These are phyloP conservation scores for Whitmania pigra DNA, from an alignment of 1,140 invertebrate genomes.

Conservation along the genomic window DNA sequence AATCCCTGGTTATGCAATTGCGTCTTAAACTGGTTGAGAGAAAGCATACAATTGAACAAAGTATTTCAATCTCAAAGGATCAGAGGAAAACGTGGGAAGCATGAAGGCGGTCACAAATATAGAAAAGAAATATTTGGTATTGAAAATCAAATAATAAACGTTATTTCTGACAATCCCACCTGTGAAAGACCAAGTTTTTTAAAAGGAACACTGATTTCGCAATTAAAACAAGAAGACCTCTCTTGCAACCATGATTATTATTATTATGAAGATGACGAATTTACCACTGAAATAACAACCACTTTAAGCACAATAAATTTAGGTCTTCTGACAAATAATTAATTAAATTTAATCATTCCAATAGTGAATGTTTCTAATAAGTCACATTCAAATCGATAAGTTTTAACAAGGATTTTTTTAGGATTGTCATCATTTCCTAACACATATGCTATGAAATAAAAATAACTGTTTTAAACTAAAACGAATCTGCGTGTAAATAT, in stretches of 20 bases:
- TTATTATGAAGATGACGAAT: constrained; percentile 14
- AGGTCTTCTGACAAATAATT: too few relatives aligned
- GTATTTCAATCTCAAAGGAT: neutral
- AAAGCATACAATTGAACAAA: neutral
- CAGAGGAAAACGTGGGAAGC: too few relatives aligned
- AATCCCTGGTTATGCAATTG: constrained; percentile 23
- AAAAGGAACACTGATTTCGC: neutral
- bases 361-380: too few relatives aligned
- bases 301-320: too few relatives aligned
- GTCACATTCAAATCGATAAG: too few relatives aligned
- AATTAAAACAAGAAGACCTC: constrained; percentile 3
- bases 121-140: neutral
- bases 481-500: too few relatives aligned
- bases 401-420: too few relatives aligned
- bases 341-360: too few relatives aligned
- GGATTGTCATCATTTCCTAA: too few relatives aligned
- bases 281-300: neutral
- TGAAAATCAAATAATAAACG: neutral
- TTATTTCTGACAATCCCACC: constrained; percentile 15
- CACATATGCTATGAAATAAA: too few relatives aligned
- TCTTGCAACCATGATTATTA: constrained; percentile 21
- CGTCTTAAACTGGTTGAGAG: constrained; percentile 16
- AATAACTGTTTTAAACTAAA: too few relatives aligned
- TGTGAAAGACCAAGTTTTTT: constrained; percentile 12
- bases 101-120: neutral